Percentiles rank a stretch among this genome's conserved stretches.
These are phyloP conservation scores for Pomatostomus ruficeps DNA, from an alignment of 2,113 vertebrate species.

Conservation along the genomic window DNA sequence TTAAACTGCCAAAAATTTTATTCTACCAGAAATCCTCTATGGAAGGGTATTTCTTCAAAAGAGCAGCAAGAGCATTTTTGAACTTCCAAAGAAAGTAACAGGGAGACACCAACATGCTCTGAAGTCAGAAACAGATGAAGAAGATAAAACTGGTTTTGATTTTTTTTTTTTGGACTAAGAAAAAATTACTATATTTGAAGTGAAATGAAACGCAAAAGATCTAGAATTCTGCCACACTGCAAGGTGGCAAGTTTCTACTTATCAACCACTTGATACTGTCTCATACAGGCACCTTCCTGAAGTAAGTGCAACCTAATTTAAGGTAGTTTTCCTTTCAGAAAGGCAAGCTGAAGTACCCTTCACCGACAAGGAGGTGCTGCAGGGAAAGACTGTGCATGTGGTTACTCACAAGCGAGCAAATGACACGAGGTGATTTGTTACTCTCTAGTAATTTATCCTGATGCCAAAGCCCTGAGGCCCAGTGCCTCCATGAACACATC, in stretches of 20 bases:
- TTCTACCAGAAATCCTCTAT: neutral
- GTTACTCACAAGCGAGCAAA: neutral
- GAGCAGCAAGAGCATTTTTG: neutral
- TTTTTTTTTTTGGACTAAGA: neutral
- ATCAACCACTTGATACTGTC: neutral
- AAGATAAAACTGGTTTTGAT: neutral
- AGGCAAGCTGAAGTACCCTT: neutral
- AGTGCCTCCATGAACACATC: neutral
- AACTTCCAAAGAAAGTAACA: neutral
- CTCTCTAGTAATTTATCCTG: neutral
- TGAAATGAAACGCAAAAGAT: neutral
- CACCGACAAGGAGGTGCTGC: neutral
- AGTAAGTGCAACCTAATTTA: neutral
- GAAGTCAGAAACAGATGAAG: neutral
- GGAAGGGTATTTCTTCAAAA: neutral
- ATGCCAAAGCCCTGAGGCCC: neutral
- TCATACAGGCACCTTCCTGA: neutral
- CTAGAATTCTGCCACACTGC: neutral
- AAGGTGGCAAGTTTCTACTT: neutral
- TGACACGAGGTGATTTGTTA: neutral
- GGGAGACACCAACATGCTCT: neutral
- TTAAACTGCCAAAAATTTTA: neutral
- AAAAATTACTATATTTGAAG: neutral
- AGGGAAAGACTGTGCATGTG: neutral
- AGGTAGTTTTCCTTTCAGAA: neutral